Base-by-base conservation (phyloP, 2,888 invertebrate genomes). In the Noctuana brunneofusca region DNA sequence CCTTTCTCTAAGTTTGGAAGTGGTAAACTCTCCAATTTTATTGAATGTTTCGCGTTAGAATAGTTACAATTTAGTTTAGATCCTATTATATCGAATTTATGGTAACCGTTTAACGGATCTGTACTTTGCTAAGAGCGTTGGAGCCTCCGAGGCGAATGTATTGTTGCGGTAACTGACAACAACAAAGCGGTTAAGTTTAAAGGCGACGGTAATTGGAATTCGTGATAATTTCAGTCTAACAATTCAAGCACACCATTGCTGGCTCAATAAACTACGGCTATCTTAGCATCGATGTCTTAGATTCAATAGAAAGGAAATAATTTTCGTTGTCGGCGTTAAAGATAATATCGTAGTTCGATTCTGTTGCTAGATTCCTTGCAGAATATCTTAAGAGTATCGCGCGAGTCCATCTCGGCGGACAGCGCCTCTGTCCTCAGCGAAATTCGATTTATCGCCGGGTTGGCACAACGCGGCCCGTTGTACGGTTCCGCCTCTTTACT, bases 381-480 rank as follows among this genome's bases (percentile, higher is more conserved):
- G 77, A 75, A 78, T 79, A 77, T 80, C 76, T 80, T 76, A 72
- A 71, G 74, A 75, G 74, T 82, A 87, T 87, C 84, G 70, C 72
- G 69, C 72, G 73, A 74, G 78, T 83, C 76, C 83, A 87, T 88
- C 86, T 76, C 73, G 65, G 69, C 71, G 70, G 80, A 79, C 79
- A 78, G 76, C 78, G 74, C 75, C 74, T 78, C 80, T 84, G 87
- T 89, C 88, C 83, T 80, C 81, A 70, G 86, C 80, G 78, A 76
- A 83, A 79, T 84, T 84, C 81, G 79, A 89, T 88, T 88, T 88
- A 89, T 86, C 75, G 82, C 69, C 65, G 70, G 64, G 67, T 56
- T 50, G 66, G 75, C 78, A 88, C 87, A 87, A 87, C 76, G 86
- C 78, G 69, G 74, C 70, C 76, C 81, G 81, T 85, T 87, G 86